Evolutionary conservation across 2,797 vertebrate genomes (phyloP), one percentile per base, ranked within the genome.

Genomic region (Lateolabrax maculatus): DNA sequence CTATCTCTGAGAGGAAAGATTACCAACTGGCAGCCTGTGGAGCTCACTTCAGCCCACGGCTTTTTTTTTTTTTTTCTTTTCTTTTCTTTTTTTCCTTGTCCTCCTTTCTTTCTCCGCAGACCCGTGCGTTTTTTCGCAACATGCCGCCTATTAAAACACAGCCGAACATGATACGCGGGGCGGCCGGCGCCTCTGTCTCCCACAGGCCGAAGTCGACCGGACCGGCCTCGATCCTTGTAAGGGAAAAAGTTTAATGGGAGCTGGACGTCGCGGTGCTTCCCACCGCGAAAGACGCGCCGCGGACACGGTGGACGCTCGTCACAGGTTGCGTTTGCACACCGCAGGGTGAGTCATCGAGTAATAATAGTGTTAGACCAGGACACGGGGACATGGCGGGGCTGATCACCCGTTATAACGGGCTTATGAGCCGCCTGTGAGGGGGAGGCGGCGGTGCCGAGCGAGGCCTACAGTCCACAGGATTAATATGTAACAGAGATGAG

Each of bases 261-360:
- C 87, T 12, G 91, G 67, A 80, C 74, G 91, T 84, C 87, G 89
- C 84, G 60, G 82, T 75, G 88, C 84, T 90, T 86, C 66, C 80
- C 82, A 71, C 71, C 79, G 23, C 93, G 94, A 93, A 94, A 95
- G 90, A 95, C 94, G 89, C 92, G 93, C 84, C 51, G 75, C 93
- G 78, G 67, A 86, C 91, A 92, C 64, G 85, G 81, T 79, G 65
- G 85, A 76, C 85, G 85, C 84, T 84, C 82, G 56, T 91, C 88
- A 25, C 88, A 80, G 89, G 66, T 83, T 85, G 92, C 46, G 87
- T 94, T 91, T 87, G 88, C 75, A 92, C 90, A 80, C 95, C 89
- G 93, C 95, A 94, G 92, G 92, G 95, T 96, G 96, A 96, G 93
- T 95, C 96, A 97, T 91, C 90, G 90, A 86, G 86, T 95, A 95